These are phyloP conservation scores for Molossus molossus DNA, from an alignment of 2,797 vertebrate genomes.

Conservation along the genomic window DNA sequence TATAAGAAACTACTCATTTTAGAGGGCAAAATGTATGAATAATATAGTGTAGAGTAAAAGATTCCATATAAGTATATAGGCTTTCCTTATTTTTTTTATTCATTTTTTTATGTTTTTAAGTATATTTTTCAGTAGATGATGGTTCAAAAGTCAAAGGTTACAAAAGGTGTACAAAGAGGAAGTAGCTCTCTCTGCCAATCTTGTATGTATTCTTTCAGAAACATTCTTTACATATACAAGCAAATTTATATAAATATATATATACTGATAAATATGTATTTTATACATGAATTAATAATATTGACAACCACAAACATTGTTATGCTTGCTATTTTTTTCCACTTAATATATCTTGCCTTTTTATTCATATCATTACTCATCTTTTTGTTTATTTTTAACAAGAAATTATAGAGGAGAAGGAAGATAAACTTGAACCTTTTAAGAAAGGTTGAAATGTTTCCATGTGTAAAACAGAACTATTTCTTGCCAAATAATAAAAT, in stretches of 20 bases:
- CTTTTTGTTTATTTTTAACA: constrained; percentile 70
- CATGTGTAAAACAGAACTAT: constrained; percentile 3
- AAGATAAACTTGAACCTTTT: constrained; percentile 8
- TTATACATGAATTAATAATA: constrained; percentile 29
- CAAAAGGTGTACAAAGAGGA: neutral
- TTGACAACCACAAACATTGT: neutral
- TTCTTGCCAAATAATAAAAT: constrained; percentile 55
- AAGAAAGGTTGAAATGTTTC: constrained; percentile 49
- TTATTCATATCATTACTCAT: constrained; percentile 41
- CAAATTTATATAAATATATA: neutral
- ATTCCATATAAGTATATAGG: neutral
- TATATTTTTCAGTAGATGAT: constrained; percentile 41
- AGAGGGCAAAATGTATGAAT: constrained; percentile 4
- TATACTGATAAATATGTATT: neutral
- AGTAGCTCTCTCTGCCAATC: neutral
- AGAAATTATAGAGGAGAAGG: neutral
- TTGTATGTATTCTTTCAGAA: constrained; percentile 10
- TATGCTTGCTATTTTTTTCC: neutral
- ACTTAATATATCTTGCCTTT: neutral
- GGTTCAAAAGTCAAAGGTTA: neutral
- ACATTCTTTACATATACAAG: neutral
- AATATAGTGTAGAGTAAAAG: neutral
- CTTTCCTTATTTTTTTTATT: neutral
- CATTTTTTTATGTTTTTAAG: neutral
- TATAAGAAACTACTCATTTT: constrained; percentile 23